Evolutionary conservation across 2,888 invertebrate genomes (phyloP), one percentile per base, ranked within the genome.

Genomic region (Pristionchus arcanus): DNA sequence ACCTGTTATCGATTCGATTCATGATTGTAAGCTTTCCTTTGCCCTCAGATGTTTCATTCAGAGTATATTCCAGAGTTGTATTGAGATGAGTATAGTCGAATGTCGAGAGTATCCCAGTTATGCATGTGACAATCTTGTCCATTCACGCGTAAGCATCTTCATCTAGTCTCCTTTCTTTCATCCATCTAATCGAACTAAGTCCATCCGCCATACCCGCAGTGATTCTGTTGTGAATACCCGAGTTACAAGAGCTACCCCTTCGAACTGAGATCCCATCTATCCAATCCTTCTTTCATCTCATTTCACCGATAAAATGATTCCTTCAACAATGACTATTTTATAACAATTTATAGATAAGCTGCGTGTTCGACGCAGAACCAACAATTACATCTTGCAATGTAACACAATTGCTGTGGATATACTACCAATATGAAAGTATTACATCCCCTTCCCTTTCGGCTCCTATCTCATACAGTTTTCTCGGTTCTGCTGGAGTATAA

Each of bases 21-120:
- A 49, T 15, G 16, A 28, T 77, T 42, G 19, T 77, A 25, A 21
- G 74, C 37, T 74, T 34, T 74, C 34, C 37, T 42, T 74, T 34
- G 4, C 37, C 74, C 37, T 74, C 37, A 37, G 37, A 37, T 37
- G 16, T 37, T 19, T 16, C 25, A 34, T 34, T 21, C 74, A 74
- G 74, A 74, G 74, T 74, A 31, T 68, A 77, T 19, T 49, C 42
- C 42, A 42, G 34, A 77, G 34, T 77, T 42, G 42, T 77, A 49
- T 81, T 53, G 81, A 81, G 81, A 81, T 74, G 81, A 49, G 49
- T 81, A 81, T 49, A 37, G 37, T 16, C 16, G 77, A 53, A 28
- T 81, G 49, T 49, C 81, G 81, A 81, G 81, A 81, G 81, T 49
- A 81, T 81, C 81, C 81, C 81, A 81, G 81, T 81, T 81, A 81